Percentiles rank a stretch among this genome's conserved stretches.
Evolutionary conservation across 2,113 vertebrate species (phyloP).

Genomic region (Deroptyus accipitrinus): DNA sequence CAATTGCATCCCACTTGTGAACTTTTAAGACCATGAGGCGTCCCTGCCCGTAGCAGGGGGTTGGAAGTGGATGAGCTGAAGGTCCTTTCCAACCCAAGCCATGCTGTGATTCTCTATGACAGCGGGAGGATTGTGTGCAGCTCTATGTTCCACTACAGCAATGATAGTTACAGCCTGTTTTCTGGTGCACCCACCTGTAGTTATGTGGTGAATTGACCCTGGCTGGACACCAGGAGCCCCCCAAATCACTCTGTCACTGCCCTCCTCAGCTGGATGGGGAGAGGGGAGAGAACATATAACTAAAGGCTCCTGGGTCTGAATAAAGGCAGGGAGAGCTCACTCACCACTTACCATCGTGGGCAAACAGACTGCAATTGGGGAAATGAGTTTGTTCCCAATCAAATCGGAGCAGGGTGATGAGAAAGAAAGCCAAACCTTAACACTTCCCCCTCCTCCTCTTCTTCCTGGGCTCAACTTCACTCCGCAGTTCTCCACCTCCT

Average conservation of each 20-base stretch:
- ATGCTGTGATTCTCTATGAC: not conserved
- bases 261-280: not conserved
- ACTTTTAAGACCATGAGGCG: not conserved
- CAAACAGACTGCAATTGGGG: not conserved
- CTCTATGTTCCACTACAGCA: fast-evolving
- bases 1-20: not conserved
- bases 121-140: not conserved
- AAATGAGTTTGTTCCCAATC: not conserved
- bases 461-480: not conserved
- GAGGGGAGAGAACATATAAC: not conserved
- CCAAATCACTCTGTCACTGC: not conserved
- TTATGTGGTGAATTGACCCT: not conserved
- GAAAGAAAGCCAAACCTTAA: not conserved
- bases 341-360: not conserved
- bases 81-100: not conserved
- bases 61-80: not conserved
- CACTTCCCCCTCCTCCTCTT: not conserved
- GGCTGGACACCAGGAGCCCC: not conserved
- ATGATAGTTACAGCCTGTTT: fast-evolving
- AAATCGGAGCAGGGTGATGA: not conserved
- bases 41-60: not conserved
- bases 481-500: not conserved
- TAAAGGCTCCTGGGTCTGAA: not conserved
- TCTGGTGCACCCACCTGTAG: too few species aligned
- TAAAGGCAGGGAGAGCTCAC: not conserved